Percentiles rank a stretch among this genome's conserved stretches.
Evolutionary conservation across 2,113 vertebrate species (phyloP).

Genomic region (Oreochromis spilurus): DNA sequence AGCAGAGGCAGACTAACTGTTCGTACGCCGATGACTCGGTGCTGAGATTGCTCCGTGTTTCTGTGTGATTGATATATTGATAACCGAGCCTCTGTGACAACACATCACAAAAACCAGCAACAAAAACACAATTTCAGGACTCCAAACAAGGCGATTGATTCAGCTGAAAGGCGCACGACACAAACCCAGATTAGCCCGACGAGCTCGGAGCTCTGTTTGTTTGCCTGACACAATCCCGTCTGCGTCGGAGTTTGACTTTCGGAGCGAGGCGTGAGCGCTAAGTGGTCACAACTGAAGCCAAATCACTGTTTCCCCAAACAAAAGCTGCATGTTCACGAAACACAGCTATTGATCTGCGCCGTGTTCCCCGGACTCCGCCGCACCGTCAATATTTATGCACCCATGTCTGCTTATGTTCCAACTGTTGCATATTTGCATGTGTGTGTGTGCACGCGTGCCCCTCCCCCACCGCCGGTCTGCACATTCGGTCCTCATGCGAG

Average conservation of each 20-base stretch:
- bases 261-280: conserved; percentile 30
- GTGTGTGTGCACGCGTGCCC: not conserved
- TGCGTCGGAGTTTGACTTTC: conserved; percentile 45
- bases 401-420: conserved; percentile 31
- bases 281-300: conserved; percentile 53
- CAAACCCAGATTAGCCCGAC: conserved; percentile 7
- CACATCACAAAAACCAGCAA: conserved; percentile 19
- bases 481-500: not conserved
- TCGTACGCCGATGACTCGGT: not conserved
- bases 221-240: conserved; percentile 36
- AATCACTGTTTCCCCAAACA: conserved; percentile 51
- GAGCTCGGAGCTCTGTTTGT: conserved; percentile 10
- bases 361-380: conserved; percentile 5
- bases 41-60: not conserved
- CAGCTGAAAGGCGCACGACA: not conserved
- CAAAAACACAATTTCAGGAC: not conserved
- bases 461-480: not conserved
- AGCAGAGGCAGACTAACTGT: not conserved
- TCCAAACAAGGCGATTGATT: conserved; percentile 18
- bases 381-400: conserved; percentile 37
- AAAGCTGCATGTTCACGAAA: conserved; percentile 41
- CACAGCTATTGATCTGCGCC: conserved; percentile 51
- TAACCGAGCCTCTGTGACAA: conserved; percentile 6
- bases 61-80: not conserved
- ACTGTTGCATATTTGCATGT: conserved; percentile 28